These are phyloP conservation scores for Amblyornis subalaris DNA, from an alignment of 2,113 vertebrate genomes.

Conservation along the genomic window DNA sequence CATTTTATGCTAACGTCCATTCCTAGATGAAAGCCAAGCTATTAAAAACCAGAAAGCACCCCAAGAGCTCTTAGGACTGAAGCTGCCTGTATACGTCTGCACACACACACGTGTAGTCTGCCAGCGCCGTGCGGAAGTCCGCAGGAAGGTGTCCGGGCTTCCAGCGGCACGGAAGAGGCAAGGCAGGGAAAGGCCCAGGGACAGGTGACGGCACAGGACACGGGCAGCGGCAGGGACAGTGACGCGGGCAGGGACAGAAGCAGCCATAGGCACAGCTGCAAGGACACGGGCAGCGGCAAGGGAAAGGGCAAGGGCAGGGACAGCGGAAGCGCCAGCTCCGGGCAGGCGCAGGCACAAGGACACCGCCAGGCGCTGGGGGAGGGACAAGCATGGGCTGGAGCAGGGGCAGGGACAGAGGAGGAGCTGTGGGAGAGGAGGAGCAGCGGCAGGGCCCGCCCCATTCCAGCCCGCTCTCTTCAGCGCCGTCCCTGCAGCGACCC, in stretches of 20 bases:
- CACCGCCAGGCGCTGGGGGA: accelerated
- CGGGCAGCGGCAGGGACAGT: not conserved
- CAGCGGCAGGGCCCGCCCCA: not conserved
- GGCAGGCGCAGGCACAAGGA: no score
- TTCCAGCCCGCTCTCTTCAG: no score
- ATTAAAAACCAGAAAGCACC: accelerated
- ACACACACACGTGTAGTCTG: no score
- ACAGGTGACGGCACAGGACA: not conserved
- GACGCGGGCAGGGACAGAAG: no score
- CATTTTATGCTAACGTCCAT: not conserved
- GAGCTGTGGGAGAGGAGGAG: not conserved
- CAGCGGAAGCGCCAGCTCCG: not conserved
- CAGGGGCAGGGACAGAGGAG: not conserved
- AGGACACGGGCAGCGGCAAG: not conserved
- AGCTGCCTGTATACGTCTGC: accelerated
- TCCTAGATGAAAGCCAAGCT: not conserved
- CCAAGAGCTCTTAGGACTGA: accelerated
- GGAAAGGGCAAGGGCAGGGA: accelerated
- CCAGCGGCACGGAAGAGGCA: not conserved
- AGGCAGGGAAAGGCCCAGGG: accelerated
- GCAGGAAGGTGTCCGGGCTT: no score
- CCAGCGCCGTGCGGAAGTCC: not conserved
- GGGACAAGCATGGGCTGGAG: no score
- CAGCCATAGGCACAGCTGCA: not conserved
- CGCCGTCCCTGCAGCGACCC: not conserved